Evolutionary conservation across 1,140 invertebrate genomes (phyloP).

Genomic region (Brachionus rotundiformis): DNA sequence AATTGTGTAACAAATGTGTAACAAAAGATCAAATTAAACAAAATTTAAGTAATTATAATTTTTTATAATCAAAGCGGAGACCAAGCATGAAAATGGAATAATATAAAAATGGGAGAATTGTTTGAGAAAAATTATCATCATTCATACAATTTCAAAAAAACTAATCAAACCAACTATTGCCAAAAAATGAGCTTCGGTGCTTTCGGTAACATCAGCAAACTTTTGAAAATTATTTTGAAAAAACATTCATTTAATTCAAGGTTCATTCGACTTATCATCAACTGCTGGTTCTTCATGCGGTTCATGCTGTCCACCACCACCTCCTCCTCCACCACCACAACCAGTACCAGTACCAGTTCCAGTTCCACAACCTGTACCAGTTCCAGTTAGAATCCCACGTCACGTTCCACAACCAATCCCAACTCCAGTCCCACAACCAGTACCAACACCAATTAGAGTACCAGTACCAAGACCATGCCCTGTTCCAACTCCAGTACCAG

Average conservation of each 20-base stretch:
- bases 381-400: background rate
- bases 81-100: constrained; percentile 10
- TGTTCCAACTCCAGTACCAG: background rate
- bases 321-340: background rate
- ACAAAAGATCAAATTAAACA: background rate
- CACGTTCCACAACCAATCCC: background rate
- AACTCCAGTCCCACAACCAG: constrained; percentile 21
- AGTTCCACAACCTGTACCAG: background rate
- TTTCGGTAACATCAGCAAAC: background rate
- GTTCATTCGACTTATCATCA: background rate
- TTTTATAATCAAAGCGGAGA: background rate
- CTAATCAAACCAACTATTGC: background rate
- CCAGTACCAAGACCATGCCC: constrained; percentile 6
- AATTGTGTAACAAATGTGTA: background rate
- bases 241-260: too few relatives aligned
- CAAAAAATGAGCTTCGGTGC: background rate
- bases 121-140: background rate
- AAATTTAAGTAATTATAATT: constrained; percentile 7
- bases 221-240: too few relatives aligned
- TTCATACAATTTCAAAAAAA: background rate
- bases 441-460: background rate
- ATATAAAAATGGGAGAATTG: constrained; percentile 4
- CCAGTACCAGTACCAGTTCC: constrained; percentile 12
- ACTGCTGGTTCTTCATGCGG: background rate
- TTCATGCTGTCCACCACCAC: background rate